Evolutionary conservation across 2,797 vertebrate species (phyloP), one percentile per base, ranked within the genome.

Genomic region (Gymnoscopelus microlampas): DNA sequence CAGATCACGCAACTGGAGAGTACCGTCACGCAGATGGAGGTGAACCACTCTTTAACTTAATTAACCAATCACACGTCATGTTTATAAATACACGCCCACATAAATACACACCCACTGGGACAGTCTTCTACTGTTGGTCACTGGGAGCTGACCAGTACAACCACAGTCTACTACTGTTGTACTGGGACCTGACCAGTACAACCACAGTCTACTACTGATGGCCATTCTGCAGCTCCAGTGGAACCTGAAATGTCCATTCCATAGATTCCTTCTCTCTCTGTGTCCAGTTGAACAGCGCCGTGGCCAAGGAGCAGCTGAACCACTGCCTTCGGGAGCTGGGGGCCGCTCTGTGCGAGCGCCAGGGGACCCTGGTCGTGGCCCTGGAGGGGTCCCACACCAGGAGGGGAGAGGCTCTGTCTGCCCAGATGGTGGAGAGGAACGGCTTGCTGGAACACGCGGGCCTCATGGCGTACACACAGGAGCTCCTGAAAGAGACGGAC

Each of bases 401-500:
- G 68, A 92, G 94, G 53, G 89, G 92, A 56, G 92, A 94, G 55
- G 89, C 92, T 48, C 93, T 99, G 72, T 91, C 92, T 0, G 3
- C 77, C n/a, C 97, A 99, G 92, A 92, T 96, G 65, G 93, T 91
- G 2, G 95, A 96, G 84, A 96, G 95, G 82, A 93, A 91, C 80
- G 91, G 94, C 69, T 94, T 99, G 85, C 87, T 97, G 91, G 97
- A 98, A 58, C 92, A 97, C 7, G 95, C 95, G 0, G 97, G 97
- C 1, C 93, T 99, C 74, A 94, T 99, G 88, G 94, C 94, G 61
- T 98, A 96, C 9, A 94, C 96, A 0, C 96, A 98, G 76, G 98
- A 99, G 91, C 95, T 99, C 61, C 95, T 99, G 51, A 98, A 97
- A 80, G 98, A 99, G 87, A 94, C 93, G 0, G 97, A 99, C 74